Evolutionary conservation across 2,888 invertebrate species (phyloP), one percentile per base, ranked within the genome.

Genomic region (Pollenia griseotomentosa): DNA sequence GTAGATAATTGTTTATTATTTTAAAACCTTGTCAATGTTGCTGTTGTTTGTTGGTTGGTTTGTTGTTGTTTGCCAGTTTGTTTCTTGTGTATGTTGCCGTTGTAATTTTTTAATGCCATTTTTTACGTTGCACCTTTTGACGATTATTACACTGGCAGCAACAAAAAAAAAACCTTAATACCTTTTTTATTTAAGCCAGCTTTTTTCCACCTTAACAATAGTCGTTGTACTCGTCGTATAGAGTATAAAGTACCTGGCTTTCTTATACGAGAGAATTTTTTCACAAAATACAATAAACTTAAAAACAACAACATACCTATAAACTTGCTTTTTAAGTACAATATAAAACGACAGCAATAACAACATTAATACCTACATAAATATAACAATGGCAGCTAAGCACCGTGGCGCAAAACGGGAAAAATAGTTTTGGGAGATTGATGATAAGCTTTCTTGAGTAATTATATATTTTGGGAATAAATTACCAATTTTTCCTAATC

Each of bases 1-100:
- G 75, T 68, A 81, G 80, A 87, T 87, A 87, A 87, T 87, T 87
- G 87, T 87, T 87, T 87, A 87, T 87, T 86, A 86, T 86, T 87
- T 73, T 81, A 87, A 87, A 87, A 84, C 80, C 84, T 81, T 83
- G 73, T 78, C 74, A 79, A 75, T 74, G 79, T 70, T 79, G 44
- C 78, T 82, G 59, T 83, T 83, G 53, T 68, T 33, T 59, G 61
- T 12, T 63, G 51, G 59, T 53, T 80, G 33, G 46, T 46, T 74
- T 75, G 65, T 66, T 61, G 70, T 68, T 8, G 57, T 61, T 63
- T 59, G 59, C 42, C 33, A 42, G 11, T 78, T 19, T 73, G 74
- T 57, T 80, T 12, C 44, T 73, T 46, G 53, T 48, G 70, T 33
- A 11, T 74, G 81, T 74, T 74, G 77, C 53, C 63, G 79, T 77